These are phyloP conservation scores for Limonius californicus DNA, from an alignment of 1,140 invertebrate species.

Conservation along the genomic window DNA sequence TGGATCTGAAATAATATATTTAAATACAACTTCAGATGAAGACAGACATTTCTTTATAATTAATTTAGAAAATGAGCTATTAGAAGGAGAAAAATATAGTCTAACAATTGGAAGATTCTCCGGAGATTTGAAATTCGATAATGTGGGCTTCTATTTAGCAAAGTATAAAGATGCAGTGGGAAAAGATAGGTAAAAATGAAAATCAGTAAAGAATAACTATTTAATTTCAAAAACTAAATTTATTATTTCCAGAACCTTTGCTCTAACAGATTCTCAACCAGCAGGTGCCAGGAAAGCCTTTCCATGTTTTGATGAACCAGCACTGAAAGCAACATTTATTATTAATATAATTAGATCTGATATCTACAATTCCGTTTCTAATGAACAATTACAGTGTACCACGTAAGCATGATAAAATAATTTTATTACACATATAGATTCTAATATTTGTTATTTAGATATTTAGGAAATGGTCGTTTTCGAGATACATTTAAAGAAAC, in stretches of 20 bases:
- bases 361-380: conserved; percentile 55
- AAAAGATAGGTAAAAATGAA: neutral
- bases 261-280: conserved; percentile 77
- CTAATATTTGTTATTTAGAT: neutral
- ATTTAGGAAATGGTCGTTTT: neutral
- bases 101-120: neutral
- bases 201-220: neutral
- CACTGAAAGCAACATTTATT: conserved; percentile 70
- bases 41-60: neutral
- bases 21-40: neutral
- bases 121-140: neutral
- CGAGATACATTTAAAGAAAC: conserved; percentile 1
- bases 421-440: neutral
- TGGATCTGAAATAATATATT: neutral
- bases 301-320: conserved; percentile 88
- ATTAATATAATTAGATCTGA: conserved; percentile 59
- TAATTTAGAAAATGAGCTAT: neutral
- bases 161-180: neutral
- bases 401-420: neutral
- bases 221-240: neutral
- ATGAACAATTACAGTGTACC: conserved; percentile 33
- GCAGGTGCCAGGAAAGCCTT: conserved; percentile 76
- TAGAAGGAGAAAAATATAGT: neutral
- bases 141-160: neutral
- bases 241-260: conserved; percentile 44